Conservation (phyloP, 2,113 vertebrate genomes). For the Planiliza haematocheilus region DNA sequence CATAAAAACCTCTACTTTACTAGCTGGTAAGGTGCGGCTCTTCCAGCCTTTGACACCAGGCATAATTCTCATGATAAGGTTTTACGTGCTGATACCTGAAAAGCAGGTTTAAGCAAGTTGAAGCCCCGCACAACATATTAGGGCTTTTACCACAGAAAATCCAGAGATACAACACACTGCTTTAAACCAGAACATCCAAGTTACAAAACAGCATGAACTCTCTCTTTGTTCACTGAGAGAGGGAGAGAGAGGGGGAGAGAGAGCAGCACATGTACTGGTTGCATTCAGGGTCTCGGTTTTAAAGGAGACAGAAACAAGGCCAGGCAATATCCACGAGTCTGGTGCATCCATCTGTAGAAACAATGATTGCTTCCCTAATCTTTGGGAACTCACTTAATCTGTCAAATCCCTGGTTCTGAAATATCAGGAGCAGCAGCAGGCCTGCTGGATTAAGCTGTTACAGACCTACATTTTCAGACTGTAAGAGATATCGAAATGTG, state of each 20-base stretch:
- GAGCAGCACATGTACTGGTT: slow-evolving; percentile 59
- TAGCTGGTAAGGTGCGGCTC: background rate
- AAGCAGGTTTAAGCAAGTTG: slow-evolving; percentile 17
- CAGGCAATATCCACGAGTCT: slow-evolving; percentile 53
- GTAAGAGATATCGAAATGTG: slow-evolving; percentile 61
- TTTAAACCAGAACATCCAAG: slow-evolving; percentile 41
- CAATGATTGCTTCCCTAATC: slow-evolving; percentile 82
- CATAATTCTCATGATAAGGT: background rate
- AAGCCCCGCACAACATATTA: no score
- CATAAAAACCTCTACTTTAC: background rate
- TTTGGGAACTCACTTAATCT: slow-evolving; percentile 78
- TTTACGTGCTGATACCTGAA: slow-evolving; percentile 19
- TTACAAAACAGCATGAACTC: slow-evolving; percentile 23
- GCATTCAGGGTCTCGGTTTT: slow-evolving; percentile 39
- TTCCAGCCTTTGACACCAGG: background rate
- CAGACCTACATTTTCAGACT: slow-evolving; percentile 75
- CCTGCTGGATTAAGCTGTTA: slow-evolving; percentile 62
- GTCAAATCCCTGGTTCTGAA: slow-evolving; percentile 77
- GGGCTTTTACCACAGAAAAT: slow-evolving; percentile 37
- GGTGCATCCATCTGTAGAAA: slow-evolving; percentile 67
- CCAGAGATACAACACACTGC: slow-evolving; percentile 22
- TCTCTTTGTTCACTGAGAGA: background rate
- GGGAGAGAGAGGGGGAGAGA: background rate
- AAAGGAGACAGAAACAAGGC: slow-evolving; percentile 41
- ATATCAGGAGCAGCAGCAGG: slow-evolving; percentile 70